Base-by-base conservation (phyloP, 2,797 vertebrate species). In the Platyrinchus mystaceus region DNA sequence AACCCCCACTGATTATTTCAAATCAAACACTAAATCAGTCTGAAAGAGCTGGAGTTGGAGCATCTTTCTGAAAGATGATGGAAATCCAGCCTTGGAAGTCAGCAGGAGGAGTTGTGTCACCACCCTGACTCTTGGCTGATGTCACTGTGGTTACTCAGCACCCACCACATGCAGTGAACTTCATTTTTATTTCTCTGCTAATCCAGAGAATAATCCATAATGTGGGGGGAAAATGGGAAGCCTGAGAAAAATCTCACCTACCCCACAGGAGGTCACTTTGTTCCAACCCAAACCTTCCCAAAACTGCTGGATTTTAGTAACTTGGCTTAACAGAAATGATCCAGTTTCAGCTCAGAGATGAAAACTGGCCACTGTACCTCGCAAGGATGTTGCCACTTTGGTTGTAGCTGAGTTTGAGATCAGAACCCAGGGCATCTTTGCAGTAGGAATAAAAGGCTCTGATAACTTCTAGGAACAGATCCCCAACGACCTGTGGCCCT, bases 381-480 rank as follows among this genome's bases (percentile, higher is more conserved):
- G 97, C 97, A 58, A 99, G 97, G 43, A 97, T 96, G 96, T 97
- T 99, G 81, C 98, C 98, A 49, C 98, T 98, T 94, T 99, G 98
- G 82, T 97, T 98, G 77, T 98, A 98, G 96, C 97, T 98, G 49
- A 97, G 94, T 73, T 97, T 97, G 83, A 96, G 95, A 39, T 99
- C 98, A 52, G 98, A 97, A 34, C 98, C 98, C 8, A 99, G 96
- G 23, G 98, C 98, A 78, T 98, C 98, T 83, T 94, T 98, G 96
- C 99, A 99, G 96, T 99, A 99, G 50, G 97, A 97, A 96, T 99
- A 98, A 94, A 99, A 99, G 24, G 99, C 99, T 94, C 99, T 97
- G 62, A 99, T 98, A 92, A 99, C 98, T 97, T 99, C 99, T 21
- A 99, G 94, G 96, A 99, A 97, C 89, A 99, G 97, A 68, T 98